These are phyloP conservation scores for Diachasma alloeum DNA, from an alignment of 1,140 invertebrate genomes.

Conservation along the genomic window DNA sequence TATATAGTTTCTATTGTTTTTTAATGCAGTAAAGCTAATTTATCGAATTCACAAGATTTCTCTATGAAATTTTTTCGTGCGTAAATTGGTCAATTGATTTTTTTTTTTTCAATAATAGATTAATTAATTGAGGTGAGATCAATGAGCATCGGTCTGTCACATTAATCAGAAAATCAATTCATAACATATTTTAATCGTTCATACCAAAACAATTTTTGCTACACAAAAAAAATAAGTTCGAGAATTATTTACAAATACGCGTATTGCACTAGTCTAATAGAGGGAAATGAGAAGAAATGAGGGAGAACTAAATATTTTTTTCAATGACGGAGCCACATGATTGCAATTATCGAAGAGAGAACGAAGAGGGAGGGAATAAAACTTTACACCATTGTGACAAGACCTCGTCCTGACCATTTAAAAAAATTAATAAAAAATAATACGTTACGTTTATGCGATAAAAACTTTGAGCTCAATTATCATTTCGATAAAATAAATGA, in stretches of 20 bases:
- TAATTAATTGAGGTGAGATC: background rate
- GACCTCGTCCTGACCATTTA: background rate
- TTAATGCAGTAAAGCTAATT: no score
- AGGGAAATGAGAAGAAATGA: constrained; percentile 15
- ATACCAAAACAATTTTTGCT: constrained; percentile 24
- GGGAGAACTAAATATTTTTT: constrained; percentile 12
- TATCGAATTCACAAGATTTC: no score
- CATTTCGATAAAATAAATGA: background rate
- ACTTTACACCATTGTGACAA: constrained; percentile 11
- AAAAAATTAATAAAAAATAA: background rate
- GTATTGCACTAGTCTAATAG: constrained; percentile 29
- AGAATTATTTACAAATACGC: constrained; percentile 21
- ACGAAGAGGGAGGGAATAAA: background rate
- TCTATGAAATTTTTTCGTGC: background rate
- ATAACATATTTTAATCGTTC: background rate
- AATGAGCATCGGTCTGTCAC: constrained; percentile 1
- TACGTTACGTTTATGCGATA: background rate
- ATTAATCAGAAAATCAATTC: background rate
- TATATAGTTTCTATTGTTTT: no score
- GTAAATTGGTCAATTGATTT: background rate
- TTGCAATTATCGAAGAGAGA: background rate
- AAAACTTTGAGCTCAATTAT: background rate
- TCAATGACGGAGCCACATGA: constrained; percentile 15
- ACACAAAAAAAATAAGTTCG: constrained; percentile 23
- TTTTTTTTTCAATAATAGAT: background rate